Percentiles rank a stretch among this genome's conserved stretches.
Conservation (phyloP, 2,888 invertebrate genomes). For the Alsophila aescularia region DNA sequence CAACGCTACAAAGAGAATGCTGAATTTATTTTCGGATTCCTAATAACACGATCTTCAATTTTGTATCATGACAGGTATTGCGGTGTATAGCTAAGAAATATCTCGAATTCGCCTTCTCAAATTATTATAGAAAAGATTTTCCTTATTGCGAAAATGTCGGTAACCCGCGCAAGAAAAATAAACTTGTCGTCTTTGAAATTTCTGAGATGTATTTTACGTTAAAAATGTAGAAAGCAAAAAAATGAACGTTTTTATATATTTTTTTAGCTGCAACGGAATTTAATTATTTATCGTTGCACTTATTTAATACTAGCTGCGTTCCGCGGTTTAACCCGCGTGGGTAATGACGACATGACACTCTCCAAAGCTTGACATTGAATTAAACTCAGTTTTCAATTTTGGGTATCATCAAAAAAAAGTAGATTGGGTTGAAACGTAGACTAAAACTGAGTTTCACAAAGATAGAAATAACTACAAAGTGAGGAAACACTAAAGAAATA, state of each 20-base stretch:
- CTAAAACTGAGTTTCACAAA: neutral
- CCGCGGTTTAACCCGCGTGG: too few species aligned
- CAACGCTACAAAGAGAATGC: neutral
- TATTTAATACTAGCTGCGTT: too few species aligned
- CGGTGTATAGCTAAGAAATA: conserved; percentile 1
- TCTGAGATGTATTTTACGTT: neutral
- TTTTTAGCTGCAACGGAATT: too few species aligned
- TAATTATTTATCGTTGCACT: too few species aligned
- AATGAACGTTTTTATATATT: neutral
- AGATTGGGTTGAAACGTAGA: too few species aligned
- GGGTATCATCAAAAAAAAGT: too few species aligned
- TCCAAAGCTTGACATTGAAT: too few species aligned
- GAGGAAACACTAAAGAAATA: neutral
- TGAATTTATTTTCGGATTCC: conserved; percentile 10
- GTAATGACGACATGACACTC: too few species aligned
- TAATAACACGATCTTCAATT: conserved; percentile 13
- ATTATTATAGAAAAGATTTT: conserved; percentile 20
- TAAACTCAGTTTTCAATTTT: too few species aligned
- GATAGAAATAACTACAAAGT: neutral
- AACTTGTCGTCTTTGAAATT: conserved; percentile 3
- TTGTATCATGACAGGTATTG: conserved; percentile 10
- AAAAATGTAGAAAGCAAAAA: neutral
- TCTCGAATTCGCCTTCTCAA: conserved; percentile 6
- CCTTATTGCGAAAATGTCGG: conserved; percentile 29
- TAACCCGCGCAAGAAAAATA: conserved; percentile 22